Base-by-base conservation (phyloP, 2,113 vertebrate species). In the Seriola dumerili region DNA sequence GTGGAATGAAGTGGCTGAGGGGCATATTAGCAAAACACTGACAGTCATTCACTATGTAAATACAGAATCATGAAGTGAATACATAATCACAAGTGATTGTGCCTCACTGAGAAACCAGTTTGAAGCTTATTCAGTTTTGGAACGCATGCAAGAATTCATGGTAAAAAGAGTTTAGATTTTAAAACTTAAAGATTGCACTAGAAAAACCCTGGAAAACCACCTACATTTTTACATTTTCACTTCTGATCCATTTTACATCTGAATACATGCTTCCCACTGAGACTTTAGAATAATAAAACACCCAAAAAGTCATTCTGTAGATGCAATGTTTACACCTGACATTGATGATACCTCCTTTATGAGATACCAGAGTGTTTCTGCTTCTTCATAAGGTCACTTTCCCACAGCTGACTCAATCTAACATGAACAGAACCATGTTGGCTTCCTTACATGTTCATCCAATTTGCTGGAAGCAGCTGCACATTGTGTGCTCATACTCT, bases 1-100 rank as follows among this genome's bases (percentile, higher is more conserved):
- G 75, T 83, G 78, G 78, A 68, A 84, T 90, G 75, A 81, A 91
- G 89, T 83, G 84, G 87, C 84, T 73, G 50, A 23, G 83, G 76
- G 78, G 79, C 76, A 80, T 88, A 65, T 88, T 82, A 89, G 81
- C 40, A 8, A 67, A 80, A 57, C 77, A 44, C 74, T 50, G 76
- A 75, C 1, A 21, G 76, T 55, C 78, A 54, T 63, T 87, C 69
- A 73, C 66, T 34, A 25, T 80, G 76, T 67, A 78, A 78, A 80
- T 50, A 58, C 42, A 52, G 38, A 11, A 10, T 42, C 40, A 42
- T 44, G 36, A 64, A 72, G 68, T 32, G 52, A 42, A 59, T 42
- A 42, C 40, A 3, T 42, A 42, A 66, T 32, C 59, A 36, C 64
- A 65, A 13, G 55, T 44, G 63, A 81, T 57, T 88, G 67, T 44